Evolutionary conservation across 2,113 vertebrate genomes (phyloP), one percentile per base, ranked within the genome.

Genomic region (Heterotilapia buettikoferi): DNA sequence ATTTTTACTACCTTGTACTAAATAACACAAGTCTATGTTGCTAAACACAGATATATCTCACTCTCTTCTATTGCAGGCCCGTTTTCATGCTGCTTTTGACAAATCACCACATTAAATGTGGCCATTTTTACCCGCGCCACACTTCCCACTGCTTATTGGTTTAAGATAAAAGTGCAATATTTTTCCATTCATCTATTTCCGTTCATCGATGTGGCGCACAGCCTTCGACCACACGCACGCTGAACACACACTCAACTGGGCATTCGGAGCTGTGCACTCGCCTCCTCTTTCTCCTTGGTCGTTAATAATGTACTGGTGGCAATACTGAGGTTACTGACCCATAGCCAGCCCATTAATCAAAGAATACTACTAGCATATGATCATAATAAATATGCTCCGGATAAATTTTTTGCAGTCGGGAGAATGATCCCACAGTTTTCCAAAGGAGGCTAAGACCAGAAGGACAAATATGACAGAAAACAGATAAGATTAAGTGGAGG

Each of bases 121-220:
- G 84, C 59, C 87, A 82, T 93, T 94, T 92, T 90, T 80, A 84
- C 82, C 68, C 2, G 26, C 86, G 29, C 76, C 86, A 56, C 87
- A 68, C 90, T 92, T 94, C 93, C 93, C 87, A 76, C 54, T 91
- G 80, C 84, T 94, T 95, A 95, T 95, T 95, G 94, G 89, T 94
- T 95, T 94, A 90, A 92, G 94, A 94, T 96, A 95, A 94, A 96
- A 86, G 86, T 57, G 91, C 89, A 92, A 95, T 94, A 94, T 94
- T 95, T 94, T 95, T 95, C 91, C 93, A 92, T 93, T 92, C 40
- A 78, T 95, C 88, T 90, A 92, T 93, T 96, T 94, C 92, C 88
- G 85, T 85, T 89, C n/a, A 59, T 90, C 52, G 66, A 92, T 91
- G 87, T 4, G n/a, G 47, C 52, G 78, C 18, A 21, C 36, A 9